Evolutionary conservation across 2,888 invertebrate genomes (phyloP).

Genomic region (Drosophila suboccidentalis): DNA sequence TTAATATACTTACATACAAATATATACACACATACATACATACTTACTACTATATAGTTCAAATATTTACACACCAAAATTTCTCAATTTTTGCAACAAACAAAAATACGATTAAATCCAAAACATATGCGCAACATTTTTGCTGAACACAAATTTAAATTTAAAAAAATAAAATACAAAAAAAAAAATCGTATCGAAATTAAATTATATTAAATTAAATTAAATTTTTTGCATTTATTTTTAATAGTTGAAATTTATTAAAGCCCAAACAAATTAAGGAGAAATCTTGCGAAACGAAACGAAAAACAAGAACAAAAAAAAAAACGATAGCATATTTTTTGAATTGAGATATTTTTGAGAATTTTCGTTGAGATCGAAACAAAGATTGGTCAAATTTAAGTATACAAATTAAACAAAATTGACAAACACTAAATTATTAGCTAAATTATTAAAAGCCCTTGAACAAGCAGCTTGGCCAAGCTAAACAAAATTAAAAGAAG

Average conservation of each 20-base stretch:
- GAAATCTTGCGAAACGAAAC: conserved; percentile 3
- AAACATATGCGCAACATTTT: conserved; percentile 73
- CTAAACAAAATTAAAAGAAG: conserved; percentile 15
- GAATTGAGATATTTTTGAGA: conserved; percentile 51
- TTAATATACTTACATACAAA: conserved; percentile 35
- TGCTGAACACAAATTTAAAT: conserved; percentile 58
- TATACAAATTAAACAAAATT: conserved; percentile 33
- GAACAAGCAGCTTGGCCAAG: conserved; percentile 46
- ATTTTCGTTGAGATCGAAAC: conserved; percentile 49
- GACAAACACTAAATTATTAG: conserved; percentile 55
- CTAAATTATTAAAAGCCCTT: conserved; percentile 62
- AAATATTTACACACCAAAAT: conserved; percentile 63
- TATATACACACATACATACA: conserved; percentile 15
- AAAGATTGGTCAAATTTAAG: conserved; percentile 28
- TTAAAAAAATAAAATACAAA: not conserved
- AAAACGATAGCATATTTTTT: conserved; percentile 54
- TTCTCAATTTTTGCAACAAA: conserved; percentile 38
- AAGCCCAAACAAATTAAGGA: conserved; percentile 27
- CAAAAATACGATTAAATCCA: conserved; percentile 1
- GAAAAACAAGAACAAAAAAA: conserved; percentile 16
- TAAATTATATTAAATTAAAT: conserved; percentile 46
- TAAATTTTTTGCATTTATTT: conserved; percentile 62
- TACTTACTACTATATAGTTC: conserved; percentile 58
- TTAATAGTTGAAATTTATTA: conserved; percentile 68
- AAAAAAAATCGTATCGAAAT: conserved; percentile 26